These are phyloP conservation scores for Tetropium fuscum DNA, from an alignment of 2,888 invertebrate species.

Conservation along the genomic window DNA sequence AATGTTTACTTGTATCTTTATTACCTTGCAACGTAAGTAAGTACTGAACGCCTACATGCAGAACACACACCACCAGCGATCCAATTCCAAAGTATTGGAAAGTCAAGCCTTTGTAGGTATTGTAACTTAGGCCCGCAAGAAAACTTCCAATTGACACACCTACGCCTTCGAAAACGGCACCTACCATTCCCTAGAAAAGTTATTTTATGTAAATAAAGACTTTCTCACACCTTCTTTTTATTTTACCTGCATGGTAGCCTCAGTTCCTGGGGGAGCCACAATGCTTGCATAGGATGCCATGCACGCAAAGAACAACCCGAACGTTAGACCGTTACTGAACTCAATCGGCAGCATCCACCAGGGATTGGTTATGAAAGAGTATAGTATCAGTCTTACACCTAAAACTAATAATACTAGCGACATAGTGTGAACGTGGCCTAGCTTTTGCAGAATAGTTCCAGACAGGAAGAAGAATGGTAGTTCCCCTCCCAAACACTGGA, in stretches of 20 bases:
- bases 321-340: slow-evolving; percentile 87
- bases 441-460: slow-evolving; percentile 79
- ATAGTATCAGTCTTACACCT: slow-evolving; percentile 83
- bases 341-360: slow-evolving; percentile 91
- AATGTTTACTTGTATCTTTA: slow-evolving; percentile 7
- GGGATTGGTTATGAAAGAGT: slow-evolving; percentile 82
- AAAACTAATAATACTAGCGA: slow-evolving; percentile 84
- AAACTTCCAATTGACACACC: slow-evolving; percentile 86
- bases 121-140: slow-evolving; percentile 79
- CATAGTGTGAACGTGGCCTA: slow-evolving; percentile 88
- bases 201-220: background rate
- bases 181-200: slow-evolving; percentile 80
- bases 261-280: slow-evolving; percentile 85
- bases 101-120: slow-evolving; percentile 72
- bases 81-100: slow-evolving; percentile 80
- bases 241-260: slow-evolving; percentile 88
- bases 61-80: slow-evolving; percentile 71
- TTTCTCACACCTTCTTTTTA: too few relatives aligned
- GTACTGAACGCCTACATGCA: slow-evolving; percentile 71
- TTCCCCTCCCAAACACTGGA: slow-evolving; percentile 86
- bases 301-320: slow-evolving; percentile 88
- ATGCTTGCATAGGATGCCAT: slow-evolving; percentile 91
- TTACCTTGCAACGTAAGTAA: slow-evolving; percentile 49
- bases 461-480: slow-evolving; percentile 90
- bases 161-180: slow-evolving; percentile 88